Percentiles rank a stretch among this genome's conserved stretches.
These are phyloP conservation scores for Collichthys lucidus DNA, from an alignment of 2,113 vertebrate species.

Conservation along the genomic window DNA sequence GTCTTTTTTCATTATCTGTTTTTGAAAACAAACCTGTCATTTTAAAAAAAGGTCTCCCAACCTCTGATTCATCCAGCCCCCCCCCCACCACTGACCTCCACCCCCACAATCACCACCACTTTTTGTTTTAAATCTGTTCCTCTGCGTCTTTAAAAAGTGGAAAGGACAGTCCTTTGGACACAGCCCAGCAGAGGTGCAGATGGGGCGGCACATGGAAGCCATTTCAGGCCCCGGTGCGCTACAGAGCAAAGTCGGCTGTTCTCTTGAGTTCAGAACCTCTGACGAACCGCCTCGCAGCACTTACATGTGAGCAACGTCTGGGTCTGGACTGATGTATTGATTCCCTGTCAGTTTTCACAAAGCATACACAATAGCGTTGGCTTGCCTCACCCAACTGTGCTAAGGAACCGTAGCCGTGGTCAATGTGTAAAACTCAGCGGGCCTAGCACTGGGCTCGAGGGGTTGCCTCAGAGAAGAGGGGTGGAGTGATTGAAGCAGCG, in stretches of 20 bases:
- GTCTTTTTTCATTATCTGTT: constrained; percentile 68
- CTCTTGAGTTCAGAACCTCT: constrained; percentile 72
- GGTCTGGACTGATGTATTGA: constrained; percentile 73
- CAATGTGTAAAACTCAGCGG: constrained; percentile 71
- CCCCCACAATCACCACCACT: constrained; percentile 13
- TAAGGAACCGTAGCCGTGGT: constrained; percentile 64
- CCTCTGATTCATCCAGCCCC: constrained; percentile 49
- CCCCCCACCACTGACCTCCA: constrained; percentile 25
- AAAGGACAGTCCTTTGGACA: constrained; percentile 76
- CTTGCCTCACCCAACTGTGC: constrained; percentile 68
- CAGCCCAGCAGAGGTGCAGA: constrained; percentile 75
- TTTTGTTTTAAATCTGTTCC: constrained; percentile 64
- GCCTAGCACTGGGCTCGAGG: constrained; percentile 64
- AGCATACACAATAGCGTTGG: constrained; percentile 62
- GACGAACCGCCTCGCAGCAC: constrained; percentile 63
- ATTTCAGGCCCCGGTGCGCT: constrained; percentile 71
- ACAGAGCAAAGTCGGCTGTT: constrained; percentile 54
- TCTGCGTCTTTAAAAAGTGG: constrained; percentile 68
- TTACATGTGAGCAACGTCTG: constrained; percentile 70
- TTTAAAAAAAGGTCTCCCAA: constrained; percentile 50
- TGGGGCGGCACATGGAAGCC: constrained; percentile 78
- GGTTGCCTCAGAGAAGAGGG: constrained; percentile 72
- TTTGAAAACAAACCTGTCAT: constrained; percentile 56
- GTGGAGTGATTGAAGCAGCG: constrained; percentile 59
- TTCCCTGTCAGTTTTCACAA: constrained; percentile 75